Conservation (phyloP, 2,113 vertebrate genomes). For the Leptosomus discolor region DNA sequence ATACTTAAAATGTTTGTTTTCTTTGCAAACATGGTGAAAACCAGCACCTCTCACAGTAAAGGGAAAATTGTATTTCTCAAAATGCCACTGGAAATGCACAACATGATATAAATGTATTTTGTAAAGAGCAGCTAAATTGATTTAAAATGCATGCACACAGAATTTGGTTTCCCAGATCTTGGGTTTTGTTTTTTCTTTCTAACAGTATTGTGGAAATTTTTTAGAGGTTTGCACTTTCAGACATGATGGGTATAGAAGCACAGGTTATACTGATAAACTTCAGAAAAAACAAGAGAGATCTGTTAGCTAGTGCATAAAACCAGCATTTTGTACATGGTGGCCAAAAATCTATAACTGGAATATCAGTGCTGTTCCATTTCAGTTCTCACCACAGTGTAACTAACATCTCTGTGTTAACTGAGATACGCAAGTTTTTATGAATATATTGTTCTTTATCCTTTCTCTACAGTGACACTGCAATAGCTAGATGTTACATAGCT, state of each 20-base stretch:
- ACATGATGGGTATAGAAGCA: not conserved
- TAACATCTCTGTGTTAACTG: not conserved
- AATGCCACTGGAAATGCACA: conserved; percentile 56
- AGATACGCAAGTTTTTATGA: not conserved
- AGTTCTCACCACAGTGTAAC: not conserved
- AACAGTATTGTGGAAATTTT: not conserved
- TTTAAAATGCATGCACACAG: conserved; percentile 26
- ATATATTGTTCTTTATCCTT: not conserved
- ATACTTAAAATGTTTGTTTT: conserved; percentile 58
- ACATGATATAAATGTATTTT: conserved; percentile 36
- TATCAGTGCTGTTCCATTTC: not conserved
- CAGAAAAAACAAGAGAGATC: not conserved
- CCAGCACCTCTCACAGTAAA: conserved; percentile 45
- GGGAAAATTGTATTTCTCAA: conserved; percentile 47
- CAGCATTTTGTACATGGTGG: not conserved
- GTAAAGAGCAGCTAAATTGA: conserved; percentile 33
- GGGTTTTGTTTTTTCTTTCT: not conserved
- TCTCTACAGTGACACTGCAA: not conserved
- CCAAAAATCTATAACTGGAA: not conserved
- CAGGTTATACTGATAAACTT: not conserved
- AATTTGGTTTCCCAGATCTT: conserved; percentile 2
- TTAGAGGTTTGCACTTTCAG: not conserved
- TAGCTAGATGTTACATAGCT: not conserved
- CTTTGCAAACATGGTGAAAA: conserved; percentile 39
- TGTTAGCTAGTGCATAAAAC: not conserved